These are phyloP conservation scores for Allacma fusca DNA, from an alignment of 2,888 invertebrate species.

Conservation along the genomic window DNA sequence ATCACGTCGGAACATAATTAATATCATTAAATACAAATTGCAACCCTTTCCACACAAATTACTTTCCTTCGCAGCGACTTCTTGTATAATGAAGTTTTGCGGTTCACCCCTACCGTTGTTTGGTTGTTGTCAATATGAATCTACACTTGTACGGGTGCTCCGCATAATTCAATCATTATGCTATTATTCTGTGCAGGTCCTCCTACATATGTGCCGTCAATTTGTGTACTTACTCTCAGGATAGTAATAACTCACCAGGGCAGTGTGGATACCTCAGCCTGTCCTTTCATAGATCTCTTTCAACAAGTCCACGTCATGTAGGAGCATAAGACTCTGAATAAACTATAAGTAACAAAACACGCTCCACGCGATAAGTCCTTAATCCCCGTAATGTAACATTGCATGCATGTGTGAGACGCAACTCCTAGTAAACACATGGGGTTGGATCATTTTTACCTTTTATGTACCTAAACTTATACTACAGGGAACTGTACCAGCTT, in stretches of 20 bases:
- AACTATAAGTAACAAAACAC: no score
- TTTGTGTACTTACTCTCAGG: neutral
- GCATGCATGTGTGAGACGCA: no score
- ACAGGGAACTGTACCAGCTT: no score
- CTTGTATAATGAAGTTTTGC: neutral
- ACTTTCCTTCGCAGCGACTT: neutral
- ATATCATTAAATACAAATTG: constrained; percentile 12
- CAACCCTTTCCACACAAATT: constrained; percentile 12
- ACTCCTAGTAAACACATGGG: no score
- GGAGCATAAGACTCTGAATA: neutral
- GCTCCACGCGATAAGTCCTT: no score
- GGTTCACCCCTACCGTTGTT: neutral
- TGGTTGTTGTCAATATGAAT: constrained; percentile 3
- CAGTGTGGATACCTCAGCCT: neutral
- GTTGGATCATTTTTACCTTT: no score
- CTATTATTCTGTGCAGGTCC: neutral
- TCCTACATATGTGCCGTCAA: neutral
- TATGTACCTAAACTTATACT: no score
- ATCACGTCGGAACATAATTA: neutral
- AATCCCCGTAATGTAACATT: no score
- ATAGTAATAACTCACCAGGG: neutral
- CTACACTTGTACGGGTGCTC: neutral
- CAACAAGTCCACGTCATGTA: constrained; percentile 1
- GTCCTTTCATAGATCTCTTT: neutral
- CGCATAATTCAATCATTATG: constrained; percentile 6